Evolutionary conservation across 2,888 invertebrate species (phyloP).

Genomic region (Parascotia fuliginaria): DNA sequence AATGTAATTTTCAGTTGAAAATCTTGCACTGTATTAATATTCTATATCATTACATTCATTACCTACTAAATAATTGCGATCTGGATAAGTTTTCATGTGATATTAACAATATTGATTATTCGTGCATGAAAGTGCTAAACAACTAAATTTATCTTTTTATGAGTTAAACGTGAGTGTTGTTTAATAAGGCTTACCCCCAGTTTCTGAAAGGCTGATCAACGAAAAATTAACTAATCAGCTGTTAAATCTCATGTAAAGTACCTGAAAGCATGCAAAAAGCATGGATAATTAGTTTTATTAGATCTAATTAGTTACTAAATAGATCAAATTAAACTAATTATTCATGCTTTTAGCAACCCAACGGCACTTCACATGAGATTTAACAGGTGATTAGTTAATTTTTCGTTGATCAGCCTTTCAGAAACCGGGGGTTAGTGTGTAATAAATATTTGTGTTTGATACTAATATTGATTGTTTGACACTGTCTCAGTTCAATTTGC

Average conservation of each 20-base stretch:
- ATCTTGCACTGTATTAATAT: conserved; percentile 12
- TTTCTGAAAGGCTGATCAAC: too few relatives aligned
- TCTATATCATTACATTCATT: conserved; percentile 20
- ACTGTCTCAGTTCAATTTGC: conserved; percentile 30
- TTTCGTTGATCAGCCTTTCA: too few relatives aligned
- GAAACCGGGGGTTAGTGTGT: too few relatives aligned
- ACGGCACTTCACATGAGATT: too few relatives aligned
- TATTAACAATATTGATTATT: conserved; percentile 51
- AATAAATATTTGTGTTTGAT: conserved; percentile 30
- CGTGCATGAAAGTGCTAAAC: conserved; percentile 65
- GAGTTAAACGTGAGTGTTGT: conserved; percentile 32
- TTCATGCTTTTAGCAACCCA: too few relatives aligned
- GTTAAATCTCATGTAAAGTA: too few relatives aligned
- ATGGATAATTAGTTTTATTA: too few relatives aligned
- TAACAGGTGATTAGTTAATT: too few relatives aligned
- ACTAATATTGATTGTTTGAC: conserved; percentile 45
- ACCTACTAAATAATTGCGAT: conserved; percentile 44
- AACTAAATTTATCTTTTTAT: conserved; percentile 33
- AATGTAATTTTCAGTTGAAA: conserved; percentile 3
- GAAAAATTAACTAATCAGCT: too few relatives aligned
- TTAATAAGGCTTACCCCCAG: conserved; percentile 20
- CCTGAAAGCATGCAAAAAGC: too few relatives aligned
- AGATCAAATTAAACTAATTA: too few relatives aligned
- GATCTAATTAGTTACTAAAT: too few relatives aligned
- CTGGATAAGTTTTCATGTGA: conserved; percentile 21